Evolutionary conservation across 2,113 vertebrate species (phyloP).

Genomic region (Madoqua kirkii): DNA sequence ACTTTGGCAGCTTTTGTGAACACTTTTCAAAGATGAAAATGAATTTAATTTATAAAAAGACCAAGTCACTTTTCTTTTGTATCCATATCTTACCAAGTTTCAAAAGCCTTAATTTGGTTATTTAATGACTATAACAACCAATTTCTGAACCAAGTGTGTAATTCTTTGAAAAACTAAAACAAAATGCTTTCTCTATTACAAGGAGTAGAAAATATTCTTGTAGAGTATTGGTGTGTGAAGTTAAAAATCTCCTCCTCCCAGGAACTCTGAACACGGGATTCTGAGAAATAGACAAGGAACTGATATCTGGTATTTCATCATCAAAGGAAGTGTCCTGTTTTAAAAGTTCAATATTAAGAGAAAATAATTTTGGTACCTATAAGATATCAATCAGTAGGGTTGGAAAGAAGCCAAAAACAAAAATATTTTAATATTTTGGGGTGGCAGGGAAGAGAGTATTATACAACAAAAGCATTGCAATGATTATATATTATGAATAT

Average conservation of each 20-base stretch:
- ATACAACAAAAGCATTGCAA: not conserved
- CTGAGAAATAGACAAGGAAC: not conserved
- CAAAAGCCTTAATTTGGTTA: not conserved
- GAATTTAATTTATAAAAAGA: slow-evolving; percentile 6
- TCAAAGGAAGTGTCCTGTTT: not conserved
- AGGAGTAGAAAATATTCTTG: not conserved
- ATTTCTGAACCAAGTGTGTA: not conserved
- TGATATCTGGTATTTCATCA: not conserved
- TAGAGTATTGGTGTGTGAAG: not conserved
- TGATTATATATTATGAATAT: not conserved
- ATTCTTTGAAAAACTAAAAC: not conserved
- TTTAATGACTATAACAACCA: not conserved
- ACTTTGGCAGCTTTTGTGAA: not conserved
- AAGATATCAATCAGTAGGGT: not conserved
- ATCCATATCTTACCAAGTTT: not conserved
- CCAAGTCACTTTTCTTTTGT: not conserved
- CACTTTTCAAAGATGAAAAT: not conserved
- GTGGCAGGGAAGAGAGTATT: not conserved
- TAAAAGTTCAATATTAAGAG: not conserved
- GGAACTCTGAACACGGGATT: not conserved
- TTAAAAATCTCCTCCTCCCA: not conserved
- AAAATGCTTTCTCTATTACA: not conserved
- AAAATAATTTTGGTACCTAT: not conserved
- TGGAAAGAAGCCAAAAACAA: not conserved
- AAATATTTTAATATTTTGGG: not conserved